Evolutionary conservation across 2,888 invertebrate genomes (phyloP).

Genomic region (Macrosoma leucophasiata): DNA sequence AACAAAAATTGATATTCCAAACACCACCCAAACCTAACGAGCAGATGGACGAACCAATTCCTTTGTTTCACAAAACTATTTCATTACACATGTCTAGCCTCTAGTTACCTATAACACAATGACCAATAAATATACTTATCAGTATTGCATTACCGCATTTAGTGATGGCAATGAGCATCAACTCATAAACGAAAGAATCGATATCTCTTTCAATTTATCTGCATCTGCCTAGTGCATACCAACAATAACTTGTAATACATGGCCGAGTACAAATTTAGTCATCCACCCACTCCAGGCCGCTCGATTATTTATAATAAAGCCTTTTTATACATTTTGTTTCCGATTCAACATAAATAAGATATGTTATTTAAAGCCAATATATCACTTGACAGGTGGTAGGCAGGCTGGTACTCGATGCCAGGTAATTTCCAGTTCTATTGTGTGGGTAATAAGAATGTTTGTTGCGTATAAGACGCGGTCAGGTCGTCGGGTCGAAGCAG

Average conservation of each 20-base stretch:
- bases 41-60: no score
- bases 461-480: no score
- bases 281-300: conserved; percentile 58
- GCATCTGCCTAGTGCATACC: conserved; percentile 37
- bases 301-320: conserved; percentile 69
- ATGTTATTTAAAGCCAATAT: conserved; percentile 75
- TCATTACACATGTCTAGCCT: no score
- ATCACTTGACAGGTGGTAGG: conserved; percentile 76
- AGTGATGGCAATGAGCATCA: no score
- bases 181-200: conserved; percentile 50
- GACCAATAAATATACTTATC: no score
- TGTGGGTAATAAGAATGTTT: no score
- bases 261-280: conserved; percentile 67
- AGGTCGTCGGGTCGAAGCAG: conserved; percentile 48
- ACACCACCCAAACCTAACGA: no score
- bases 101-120: no score
- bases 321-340: conserved; percentile 73
- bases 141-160: no score
- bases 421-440: no score
- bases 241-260: conserved; percentile 59
- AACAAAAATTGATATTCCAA: no score
- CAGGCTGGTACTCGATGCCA: conserved; percentile 35
- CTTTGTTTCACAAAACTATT: no score
- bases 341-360: conserved; percentile 77
- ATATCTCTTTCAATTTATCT: conserved; percentile 64